phyloP scores from a whole-genome alignment of 2,113 vertebrate genomes.

The Psettodes erumei region DNA sequence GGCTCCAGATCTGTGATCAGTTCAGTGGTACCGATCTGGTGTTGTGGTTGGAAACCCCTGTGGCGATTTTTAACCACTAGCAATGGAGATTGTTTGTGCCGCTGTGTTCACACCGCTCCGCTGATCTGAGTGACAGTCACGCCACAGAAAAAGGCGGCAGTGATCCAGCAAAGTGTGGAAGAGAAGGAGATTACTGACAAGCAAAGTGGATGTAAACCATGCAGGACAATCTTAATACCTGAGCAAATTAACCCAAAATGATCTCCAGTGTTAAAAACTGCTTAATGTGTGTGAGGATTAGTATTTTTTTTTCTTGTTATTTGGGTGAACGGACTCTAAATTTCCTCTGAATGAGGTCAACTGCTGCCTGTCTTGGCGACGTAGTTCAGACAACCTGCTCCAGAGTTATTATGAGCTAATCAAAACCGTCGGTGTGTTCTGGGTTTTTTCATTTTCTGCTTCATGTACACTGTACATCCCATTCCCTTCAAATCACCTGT shows the following conservation, averaged over 20 bases:
- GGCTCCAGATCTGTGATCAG: neutral
- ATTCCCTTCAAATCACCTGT: neutral
- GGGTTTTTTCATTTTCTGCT: conserved; percentile 23
- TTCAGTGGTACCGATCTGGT: too few species aligned
- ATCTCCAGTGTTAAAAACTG: neutral
- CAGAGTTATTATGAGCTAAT: conserved; percentile 1
- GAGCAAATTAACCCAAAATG: neutral
- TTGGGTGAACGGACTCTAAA: neutral
- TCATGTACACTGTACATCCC: neutral
- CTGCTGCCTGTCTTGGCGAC: neutral
- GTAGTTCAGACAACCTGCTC: neutral
- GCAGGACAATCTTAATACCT: neutral
- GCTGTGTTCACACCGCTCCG: neutral
- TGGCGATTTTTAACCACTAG: neutral
- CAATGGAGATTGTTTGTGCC: neutral
- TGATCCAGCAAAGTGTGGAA: neutral
- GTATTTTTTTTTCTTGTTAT: neutral
- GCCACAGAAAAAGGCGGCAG: neutral
- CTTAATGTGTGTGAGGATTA: neutral
- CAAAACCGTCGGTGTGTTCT: neutral
- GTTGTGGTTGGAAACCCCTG: neutral
- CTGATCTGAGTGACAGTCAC: neutral
- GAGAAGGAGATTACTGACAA: neutral
- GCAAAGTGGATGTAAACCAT: too few species aligned
- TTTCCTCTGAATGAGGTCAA: neutral